Base-by-base conservation (phyloP, 2,888 invertebrate species). In the Silvanus unidentatus region DNA sequence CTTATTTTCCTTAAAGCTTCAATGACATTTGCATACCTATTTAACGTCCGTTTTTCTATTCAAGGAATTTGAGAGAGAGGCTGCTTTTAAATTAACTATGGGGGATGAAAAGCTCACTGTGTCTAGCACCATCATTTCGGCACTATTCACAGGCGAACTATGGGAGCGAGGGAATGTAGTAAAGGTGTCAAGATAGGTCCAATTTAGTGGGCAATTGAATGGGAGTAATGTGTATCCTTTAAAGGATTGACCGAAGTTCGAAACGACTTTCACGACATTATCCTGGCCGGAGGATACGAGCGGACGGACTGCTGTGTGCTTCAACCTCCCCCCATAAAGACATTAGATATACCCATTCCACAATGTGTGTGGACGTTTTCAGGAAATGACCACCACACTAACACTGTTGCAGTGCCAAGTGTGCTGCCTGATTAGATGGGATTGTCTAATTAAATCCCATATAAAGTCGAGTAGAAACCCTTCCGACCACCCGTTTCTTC, bases 181-280 rank as follows among this genome's bases (percentile, higher is more conserved):
- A 69, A 69, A 70, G 69, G 71, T 71, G 71, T 69, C 71, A 70
- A 71, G 71, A 71, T 71, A 71, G 70, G 64, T 63, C 64, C 68
- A 69, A 71, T 71, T 71, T 71, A 71, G 65, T 65, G 69, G 67
- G 67, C 71, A 68, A 70, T 71, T 68, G 69, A 66, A 68, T 64
- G 67, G 66, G 67, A 69, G 68, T 70, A 70, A 71, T 69, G 69
- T 63, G 65, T 64, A 22, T 37, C 66, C 68, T 66, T 66, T 66
- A 70, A 69, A 70, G 69, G 70, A 69, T 68, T 65, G 69, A 64
- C 68, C 65, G 22, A 64, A 68, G 67, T 66, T 64, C 13, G 64
- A 62, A 65, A 66, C 66, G 68, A 66, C 64, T 64, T 61, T 63
- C 60, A 55, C 58, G 63, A 65, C 65, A 64, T 67, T 66, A 67